Evolutionary conservation across 1,140 invertebrate species (phyloP), one percentile per base, ranked within the genome.

Genomic region (Orchesella cincta): DNA sequence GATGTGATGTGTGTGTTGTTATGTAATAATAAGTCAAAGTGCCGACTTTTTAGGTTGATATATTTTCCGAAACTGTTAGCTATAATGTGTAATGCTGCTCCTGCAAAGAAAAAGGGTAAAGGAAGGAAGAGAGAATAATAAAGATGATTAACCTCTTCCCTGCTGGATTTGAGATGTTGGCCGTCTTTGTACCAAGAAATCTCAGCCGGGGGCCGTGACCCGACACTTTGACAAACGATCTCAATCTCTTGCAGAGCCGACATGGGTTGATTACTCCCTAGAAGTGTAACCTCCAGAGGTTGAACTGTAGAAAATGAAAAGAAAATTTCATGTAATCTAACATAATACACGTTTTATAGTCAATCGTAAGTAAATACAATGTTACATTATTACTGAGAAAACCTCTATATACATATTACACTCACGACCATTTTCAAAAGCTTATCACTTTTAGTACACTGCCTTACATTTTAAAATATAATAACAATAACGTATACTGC

Each of bases 171-270:
- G 57, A 82, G 76, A 75, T 79, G 78, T 51, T 76, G 76, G 3
- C 81, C 81, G 73, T 82, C 81, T 77, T 80, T 80, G 76, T 77
- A 80, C 78, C 78, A 80, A 51, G 39, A 73, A 39, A 73, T 33
- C 31, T 67, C 62, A 18, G 62, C 62, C 31, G 62, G 62, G 26
- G 62, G 62, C 62, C 62, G 62, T 33, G 62, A 67, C 26, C 62
- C 86, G n/a, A 83, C 80, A 29, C 84, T 83, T 73, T 84, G 83
- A 77, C 86, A 87, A 64, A 84, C 83, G 28, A 87, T 83, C 64
- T 86, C 84, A 71, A 83, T 82, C 64, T 84, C 81, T 31, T 82
- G 77, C 5, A 83, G 84, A 26, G 86, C 85, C 29, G 85, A 84
- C 29, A 87, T 79, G 18, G 85, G 83, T 73, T 84, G 82, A 73